Evolutionary conservation across 2,113 vertebrate species (phyloP).

Genomic region (Penelope pileata): DNA sequence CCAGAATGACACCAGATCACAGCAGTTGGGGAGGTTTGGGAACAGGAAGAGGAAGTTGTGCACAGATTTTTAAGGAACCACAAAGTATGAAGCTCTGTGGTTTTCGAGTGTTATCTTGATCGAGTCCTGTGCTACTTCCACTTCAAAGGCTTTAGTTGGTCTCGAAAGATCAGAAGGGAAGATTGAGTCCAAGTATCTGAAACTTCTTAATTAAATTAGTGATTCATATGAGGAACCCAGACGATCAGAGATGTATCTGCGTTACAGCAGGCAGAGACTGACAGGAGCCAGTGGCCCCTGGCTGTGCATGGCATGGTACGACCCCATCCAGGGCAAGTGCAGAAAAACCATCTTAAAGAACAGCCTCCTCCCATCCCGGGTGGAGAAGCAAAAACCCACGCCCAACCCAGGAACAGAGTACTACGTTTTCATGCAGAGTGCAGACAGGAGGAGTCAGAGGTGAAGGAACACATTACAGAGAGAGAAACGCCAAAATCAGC

Average conservation of each 20-base stretch:
- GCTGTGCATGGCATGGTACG: background rate
- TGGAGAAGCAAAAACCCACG: background rate
- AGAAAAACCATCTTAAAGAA: background rate
- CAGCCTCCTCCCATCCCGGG: accelerated
- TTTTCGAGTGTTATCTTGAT: constrained; percentile 23
- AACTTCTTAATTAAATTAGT: constrained; percentile 46
- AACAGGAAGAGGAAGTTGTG: constrained; percentile 41
- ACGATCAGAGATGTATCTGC: background rate
- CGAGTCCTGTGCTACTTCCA: background rate
- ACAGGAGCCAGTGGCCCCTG: accelerated
- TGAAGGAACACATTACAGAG: background rate
- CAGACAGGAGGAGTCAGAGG: background rate
- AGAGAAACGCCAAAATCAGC: background rate
- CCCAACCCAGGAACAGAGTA: background rate
- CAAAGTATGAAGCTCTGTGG: constrained; percentile 4
- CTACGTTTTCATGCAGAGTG: background rate
- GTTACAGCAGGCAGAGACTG: background rate
- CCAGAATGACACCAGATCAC: background rate
- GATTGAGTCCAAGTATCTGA: background rate
- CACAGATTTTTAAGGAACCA: constrained; percentile 40
- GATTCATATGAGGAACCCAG: constrained; percentile 8
- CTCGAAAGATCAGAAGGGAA: constrained; percentile 39
- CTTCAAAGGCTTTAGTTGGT: constrained; percentile 36
- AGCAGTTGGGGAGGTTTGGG: background rate
- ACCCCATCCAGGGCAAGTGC: background rate